Evolutionary conservation across 2,113 vertebrate species (phyloP).

Genomic region (Microcebus lehilahytsara): DNA sequence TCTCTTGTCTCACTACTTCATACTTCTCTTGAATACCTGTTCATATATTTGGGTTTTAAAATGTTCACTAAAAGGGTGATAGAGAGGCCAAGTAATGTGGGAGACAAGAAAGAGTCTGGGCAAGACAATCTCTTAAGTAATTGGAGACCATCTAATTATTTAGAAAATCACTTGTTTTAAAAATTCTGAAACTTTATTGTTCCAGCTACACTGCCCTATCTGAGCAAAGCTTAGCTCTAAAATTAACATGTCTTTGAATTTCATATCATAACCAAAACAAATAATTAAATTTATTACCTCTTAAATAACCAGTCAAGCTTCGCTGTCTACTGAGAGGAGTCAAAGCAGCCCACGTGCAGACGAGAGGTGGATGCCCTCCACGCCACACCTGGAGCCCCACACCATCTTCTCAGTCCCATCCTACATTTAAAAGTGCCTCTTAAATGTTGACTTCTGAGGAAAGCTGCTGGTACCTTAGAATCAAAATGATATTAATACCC

Average conservation of each 20-base stretch:
- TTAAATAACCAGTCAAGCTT: background rate
- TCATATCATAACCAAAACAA: background rate
- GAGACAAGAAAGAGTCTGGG: background rate
- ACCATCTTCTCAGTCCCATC: background rate
- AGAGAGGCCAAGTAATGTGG: background rate
- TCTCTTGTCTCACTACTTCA: background rate
- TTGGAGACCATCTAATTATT: background rate
- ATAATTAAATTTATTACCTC: background rate
- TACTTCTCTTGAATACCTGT: background rate
- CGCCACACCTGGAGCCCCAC: rapidly evolving
- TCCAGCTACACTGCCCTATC: background rate
- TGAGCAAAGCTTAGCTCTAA: background rate
- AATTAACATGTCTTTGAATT: conserved; percentile 4
- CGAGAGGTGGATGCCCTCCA: background rate
- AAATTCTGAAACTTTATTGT: background rate
- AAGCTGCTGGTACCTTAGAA: background rate
- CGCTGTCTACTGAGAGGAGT: background rate
- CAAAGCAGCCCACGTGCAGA: background rate
- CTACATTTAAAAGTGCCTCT: background rate
- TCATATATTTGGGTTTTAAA: background rate
- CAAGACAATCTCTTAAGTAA: background rate
- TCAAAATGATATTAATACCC: background rate
- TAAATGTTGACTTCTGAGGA: background rate
- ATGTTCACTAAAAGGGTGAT: background rate
- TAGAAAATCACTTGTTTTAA: background rate